These are phyloP conservation scores for Morinoia aosen DNA, from an alignment of 2,888 invertebrate species.

Conservation along the genomic window DNA sequence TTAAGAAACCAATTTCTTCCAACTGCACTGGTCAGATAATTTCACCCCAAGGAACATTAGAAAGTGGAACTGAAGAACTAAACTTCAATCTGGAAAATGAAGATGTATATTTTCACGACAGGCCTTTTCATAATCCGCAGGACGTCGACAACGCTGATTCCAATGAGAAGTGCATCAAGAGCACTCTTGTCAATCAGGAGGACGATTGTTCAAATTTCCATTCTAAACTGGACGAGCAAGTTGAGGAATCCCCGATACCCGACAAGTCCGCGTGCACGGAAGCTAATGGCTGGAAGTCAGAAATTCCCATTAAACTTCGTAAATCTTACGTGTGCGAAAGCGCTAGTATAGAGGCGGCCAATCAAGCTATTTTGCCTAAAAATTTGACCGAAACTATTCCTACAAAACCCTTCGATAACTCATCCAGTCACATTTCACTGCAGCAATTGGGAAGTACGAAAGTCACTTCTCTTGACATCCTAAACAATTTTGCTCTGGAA, in stretches of 20 bases:
- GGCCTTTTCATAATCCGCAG: background rate
- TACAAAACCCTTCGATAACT: background rate
- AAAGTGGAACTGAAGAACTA: background rate
- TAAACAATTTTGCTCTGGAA: background rate
- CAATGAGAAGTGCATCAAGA: background rate
- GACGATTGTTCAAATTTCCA: background rate
- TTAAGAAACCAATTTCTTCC: background rate
- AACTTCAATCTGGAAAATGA: background rate
- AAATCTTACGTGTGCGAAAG: background rate
- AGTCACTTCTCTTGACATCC: slow-evolving; percentile 16
- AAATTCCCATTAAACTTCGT: background rate
- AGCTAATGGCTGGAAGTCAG: background rate
- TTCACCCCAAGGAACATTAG: background rate
- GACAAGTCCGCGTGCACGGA: background rate
- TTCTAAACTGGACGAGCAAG: background rate
- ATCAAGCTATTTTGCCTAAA: background rate
- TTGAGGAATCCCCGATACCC: background rate
- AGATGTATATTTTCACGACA: background rate
- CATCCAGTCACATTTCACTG: background rate
- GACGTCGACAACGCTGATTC: background rate
- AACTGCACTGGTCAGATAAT: background rate
- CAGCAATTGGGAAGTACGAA: background rate
- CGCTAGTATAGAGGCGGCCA: background rate
- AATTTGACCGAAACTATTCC: background rate
- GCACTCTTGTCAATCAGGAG: background rate